Evolutionary conservation across 2,797 vertebrate species (phyloP), one percentile per base, ranked within the genome.

Genomic region (Hemitrygon akajei): DNA sequence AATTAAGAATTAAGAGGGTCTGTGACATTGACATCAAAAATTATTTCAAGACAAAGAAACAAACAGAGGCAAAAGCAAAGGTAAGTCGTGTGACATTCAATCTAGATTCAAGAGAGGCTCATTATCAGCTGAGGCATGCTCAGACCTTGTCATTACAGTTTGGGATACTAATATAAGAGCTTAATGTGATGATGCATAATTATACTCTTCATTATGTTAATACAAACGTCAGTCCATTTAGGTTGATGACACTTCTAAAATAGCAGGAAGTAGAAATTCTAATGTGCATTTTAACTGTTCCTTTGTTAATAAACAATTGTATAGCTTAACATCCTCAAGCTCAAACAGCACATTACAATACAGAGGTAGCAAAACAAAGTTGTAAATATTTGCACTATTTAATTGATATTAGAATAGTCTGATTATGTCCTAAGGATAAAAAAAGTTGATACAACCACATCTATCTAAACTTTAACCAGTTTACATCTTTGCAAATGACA

Each of bases 181-280:
- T 30, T 87, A 89, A 89, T 1, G n/a, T 89, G 60, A 56, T 89
- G 30, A 10, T 89, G n/a, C 16, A n/a, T 89, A 89, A 89, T 89
- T 66, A 66, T 14, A 14, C n/a, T 89, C 60, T 89, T 66, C 84
- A 87, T 58, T 60, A 87, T 87, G 30, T 66, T 89, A 34, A 10
- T 60, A 87, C 14, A 89, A n/a, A 60, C 7, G 9, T 89, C 30
- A 66, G n/a, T 34, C 63, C 86, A 66, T 66, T 89, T 89, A 66
- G 60, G 86, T 89, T 87, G 34, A 66, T 89, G 60, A 14, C 60
- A 66, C 60, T 37, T 89, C 60, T 20, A 89, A 89, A 34, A 66
- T 66, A 66, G 60, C 18, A 89, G n/a, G 63, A 16, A 77, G 75
- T 30, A 56, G 84, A 87, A 66, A 89, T 89, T 89, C 60, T n/a